A percentile compares a stretch with the other conserved stretches of the same genome.
These are phyloP conservation scores for Regulus satrapa DNA, from an alignment of 2,113 vertebrate species.

Conservation along the genomic window DNA sequence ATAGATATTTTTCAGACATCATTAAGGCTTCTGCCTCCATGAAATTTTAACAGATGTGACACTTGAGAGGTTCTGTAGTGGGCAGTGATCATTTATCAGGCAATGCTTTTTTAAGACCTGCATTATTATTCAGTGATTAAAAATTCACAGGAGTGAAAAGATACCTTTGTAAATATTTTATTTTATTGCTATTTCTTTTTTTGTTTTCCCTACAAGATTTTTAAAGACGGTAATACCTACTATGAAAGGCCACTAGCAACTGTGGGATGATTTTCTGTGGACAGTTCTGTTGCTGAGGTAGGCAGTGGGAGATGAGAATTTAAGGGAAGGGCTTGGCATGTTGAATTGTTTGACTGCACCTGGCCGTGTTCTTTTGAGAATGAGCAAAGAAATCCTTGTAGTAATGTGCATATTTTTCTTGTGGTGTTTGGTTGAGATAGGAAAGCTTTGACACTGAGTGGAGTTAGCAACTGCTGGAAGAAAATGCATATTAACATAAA, in stretches of 20 bases:
- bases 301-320: background rate
- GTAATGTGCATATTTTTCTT: background rate
- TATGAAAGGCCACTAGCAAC: background rate
- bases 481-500: background rate
- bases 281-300: background rate
- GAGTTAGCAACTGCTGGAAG: background rate
- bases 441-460: background rate
- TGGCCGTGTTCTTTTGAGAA: background rate
- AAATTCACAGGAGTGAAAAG: constrained; percentile 61
- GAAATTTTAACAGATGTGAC: constrained; percentile 48
- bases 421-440: background rate
- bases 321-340: background rate
- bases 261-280: background rate
- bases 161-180: constrained; percentile 71
- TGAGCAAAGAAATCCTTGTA: background rate
- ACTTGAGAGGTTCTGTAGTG: constrained; percentile 25
- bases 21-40: background rate
- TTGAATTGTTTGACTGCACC: background rate
- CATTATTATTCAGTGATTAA: constrained; percentile 72
- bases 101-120: constrained; percentile 22
- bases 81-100: constrained; percentile 44
- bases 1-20: constrained; percentile 7
- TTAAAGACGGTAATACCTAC: background rate
- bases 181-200: background rate
- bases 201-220: background rate